Evolutionary conservation across 2,113 vertebrate species (phyloP), one percentile per base, ranked within the genome.

Genomic region (Gymnocephalus cernua): DNA sequence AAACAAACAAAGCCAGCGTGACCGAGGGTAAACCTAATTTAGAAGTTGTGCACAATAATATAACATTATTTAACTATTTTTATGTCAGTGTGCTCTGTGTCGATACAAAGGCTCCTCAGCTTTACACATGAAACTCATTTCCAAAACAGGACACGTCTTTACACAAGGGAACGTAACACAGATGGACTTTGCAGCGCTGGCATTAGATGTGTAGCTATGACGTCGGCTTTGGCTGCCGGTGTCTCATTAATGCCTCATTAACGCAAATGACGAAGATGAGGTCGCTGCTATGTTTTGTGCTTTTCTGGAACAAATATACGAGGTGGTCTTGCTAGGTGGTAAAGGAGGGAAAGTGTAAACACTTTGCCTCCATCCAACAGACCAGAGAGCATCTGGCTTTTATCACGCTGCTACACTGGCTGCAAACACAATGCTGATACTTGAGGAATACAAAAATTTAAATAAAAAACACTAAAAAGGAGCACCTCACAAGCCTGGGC

Each of bases 191-290:
- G 38, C 12, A 6, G n/a, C 2, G 14, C 58, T 77, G 63, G 57
- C 57, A 6, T 1, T 1, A 19, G 29, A 83, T 54, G 27, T 0
- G 48, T n/a, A 15, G 15, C 16, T 65, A 29, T 73, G 77, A 81
- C 65, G 6, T 75, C 77, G 63, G 29, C 57, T 53, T 65, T 61
- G 45, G 56, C 79, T 11, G 44, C 56, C 13, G 0, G 12, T 3
- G 56, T 3, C 10, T 41, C 27, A 21, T 51, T 51, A 9, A 21
- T 1, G 41, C 54, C 41, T 82, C 78, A 69, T 79, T 75, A 70
- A 50, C 61, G 50, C 19, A 62, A 80, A 54, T 11, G 4, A 47
- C 44, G 13, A 48, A n/a, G 79, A 62, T 82, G 79, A 79, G 65
- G 44, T 79, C 83, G 68, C 19, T 3, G 69, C 41, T 41, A 3